phyloP scores from a whole-genome alignment of 2,113 vertebrate species.

The Etheostoma cragini region DNA sequence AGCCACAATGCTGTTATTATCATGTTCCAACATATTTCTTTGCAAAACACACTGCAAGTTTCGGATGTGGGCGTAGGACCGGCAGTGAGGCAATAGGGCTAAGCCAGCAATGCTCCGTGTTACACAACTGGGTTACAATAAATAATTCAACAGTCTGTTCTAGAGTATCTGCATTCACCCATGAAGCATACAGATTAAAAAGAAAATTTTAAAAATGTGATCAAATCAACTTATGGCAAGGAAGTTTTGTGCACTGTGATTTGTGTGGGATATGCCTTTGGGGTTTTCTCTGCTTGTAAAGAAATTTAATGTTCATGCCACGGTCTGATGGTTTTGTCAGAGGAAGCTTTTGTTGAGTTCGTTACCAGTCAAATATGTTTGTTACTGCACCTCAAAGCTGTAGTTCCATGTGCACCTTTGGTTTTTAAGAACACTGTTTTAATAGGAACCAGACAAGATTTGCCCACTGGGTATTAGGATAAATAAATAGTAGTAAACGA shows the following conservation, averaged over 20 bases:
- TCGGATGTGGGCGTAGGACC: neutral
- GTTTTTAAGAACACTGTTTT: neutral
- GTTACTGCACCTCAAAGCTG: conserved; percentile 4
- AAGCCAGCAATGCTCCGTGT: conserved; percentile 45
- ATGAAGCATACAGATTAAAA: neutral
- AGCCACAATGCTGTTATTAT: neutral
- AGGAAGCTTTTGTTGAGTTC: conserved; percentile 22
- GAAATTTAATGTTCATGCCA: neutral
- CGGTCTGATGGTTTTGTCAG: neutral
- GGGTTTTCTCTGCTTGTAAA: neutral
- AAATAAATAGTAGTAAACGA: conserved; percentile 8
- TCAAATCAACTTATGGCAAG: neutral
- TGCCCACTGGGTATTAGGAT: neutral
- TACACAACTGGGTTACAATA: conserved; percentile 48
- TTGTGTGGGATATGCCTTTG: neutral
- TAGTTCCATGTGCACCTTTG: neutral
- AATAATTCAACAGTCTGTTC: conserved; percentile 27
- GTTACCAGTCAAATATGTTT: conserved; percentile 8
- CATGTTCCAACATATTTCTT: neutral
- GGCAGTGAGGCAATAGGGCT: conserved; percentile 16
- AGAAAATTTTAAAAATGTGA: neutral
- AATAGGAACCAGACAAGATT: neutral
- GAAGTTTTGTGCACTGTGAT: neutral
- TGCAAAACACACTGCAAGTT: neutral
- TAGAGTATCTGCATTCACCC: neutral